Evolutionary conservation across 2,888 invertebrate species (phyloP).

Genomic region (Synanthedon myopaeformis): DNA sequence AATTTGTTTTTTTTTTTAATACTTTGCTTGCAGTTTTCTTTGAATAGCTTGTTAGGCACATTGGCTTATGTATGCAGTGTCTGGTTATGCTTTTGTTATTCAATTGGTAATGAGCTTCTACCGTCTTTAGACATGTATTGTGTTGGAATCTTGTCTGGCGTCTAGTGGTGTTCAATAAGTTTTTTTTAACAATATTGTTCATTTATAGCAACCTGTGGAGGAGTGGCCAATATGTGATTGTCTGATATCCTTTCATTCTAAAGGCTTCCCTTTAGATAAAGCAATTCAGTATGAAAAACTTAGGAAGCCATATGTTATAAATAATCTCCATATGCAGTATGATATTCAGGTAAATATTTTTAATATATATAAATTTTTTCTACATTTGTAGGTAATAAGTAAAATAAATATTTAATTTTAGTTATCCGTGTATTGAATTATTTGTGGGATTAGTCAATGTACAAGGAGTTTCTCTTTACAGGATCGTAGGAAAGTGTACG

Average conservation of each 20-base stretch:
- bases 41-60: background rate
- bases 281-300: conserved; percentile 96
- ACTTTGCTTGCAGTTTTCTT: background rate
- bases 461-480: conserved; percentile 27
- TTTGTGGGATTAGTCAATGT: background rate
- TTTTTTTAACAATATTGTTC: conserved; percentile 2
- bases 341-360: conserved; percentile 82
- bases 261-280: conserved; percentile 98
- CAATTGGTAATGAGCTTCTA: background rate
- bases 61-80: conserved; percentile 17
- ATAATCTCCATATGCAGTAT: conserved; percentile 98
- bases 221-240: conserved; percentile 99
- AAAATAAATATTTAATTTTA: background rate
- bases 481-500: conserved; percentile 94
- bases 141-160: background rate
- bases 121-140: background rate
- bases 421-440: background rate
- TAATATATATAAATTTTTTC: background rate
- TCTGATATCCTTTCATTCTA: conserved; percentile 97
- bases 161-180: background rate
- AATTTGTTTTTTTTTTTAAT: background rate
- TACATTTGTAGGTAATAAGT: background rate
- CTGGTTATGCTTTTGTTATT: conserved; percentile 12
- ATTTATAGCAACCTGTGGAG: conserved; percentile 87
- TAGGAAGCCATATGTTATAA: conserved; percentile 95